Percentiles rank a stretch among this genome's conserved stretches.
Evolutionary conservation across 2,113 vertebrate species (phyloP).

Genomic region (Rhea pennata): DNA sequence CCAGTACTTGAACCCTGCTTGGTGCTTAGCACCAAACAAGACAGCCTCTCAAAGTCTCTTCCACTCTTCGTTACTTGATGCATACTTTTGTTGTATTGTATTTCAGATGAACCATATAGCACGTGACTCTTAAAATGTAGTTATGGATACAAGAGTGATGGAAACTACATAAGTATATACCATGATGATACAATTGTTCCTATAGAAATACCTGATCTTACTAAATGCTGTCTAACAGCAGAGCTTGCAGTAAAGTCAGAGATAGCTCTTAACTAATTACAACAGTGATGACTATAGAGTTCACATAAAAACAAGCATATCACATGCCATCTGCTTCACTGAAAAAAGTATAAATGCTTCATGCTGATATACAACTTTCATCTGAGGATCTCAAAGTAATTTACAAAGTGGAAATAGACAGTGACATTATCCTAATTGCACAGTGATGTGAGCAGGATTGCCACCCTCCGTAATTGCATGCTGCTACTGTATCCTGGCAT

Average conservation of each 20-base stretch:
- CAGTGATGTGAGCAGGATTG: not conserved
- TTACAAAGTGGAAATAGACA: not conserved
- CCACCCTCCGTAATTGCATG: not conserved
- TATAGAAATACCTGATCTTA: not conserved
- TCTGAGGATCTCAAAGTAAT: not conserved
- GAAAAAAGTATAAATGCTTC: constrained; percentile 1
- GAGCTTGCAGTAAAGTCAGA: not conserved
- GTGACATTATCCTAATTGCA: not conserved
- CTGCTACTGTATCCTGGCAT: not conserved
- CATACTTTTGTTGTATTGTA: fast-evolving
- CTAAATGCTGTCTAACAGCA: not conserved
- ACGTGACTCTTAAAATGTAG: not conserved
- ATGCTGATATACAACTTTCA: not conserved
- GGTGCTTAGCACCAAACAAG: not conserved
- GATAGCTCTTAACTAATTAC: not conserved
- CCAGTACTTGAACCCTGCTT: not conserved
- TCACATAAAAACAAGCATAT: not conserved
- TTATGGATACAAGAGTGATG: not conserved
- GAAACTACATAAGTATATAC: not conserved
- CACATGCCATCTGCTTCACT: not conserved
- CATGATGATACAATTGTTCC: not conserved
- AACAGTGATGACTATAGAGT: not conserved
- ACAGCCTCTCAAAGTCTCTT: not conserved
- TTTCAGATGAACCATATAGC: not conserved
- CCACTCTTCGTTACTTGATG: not conserved